phyloP scores from a whole-genome alignment of 2,888 invertebrate genomes.

The Drosophila sordidapex region DNA sequence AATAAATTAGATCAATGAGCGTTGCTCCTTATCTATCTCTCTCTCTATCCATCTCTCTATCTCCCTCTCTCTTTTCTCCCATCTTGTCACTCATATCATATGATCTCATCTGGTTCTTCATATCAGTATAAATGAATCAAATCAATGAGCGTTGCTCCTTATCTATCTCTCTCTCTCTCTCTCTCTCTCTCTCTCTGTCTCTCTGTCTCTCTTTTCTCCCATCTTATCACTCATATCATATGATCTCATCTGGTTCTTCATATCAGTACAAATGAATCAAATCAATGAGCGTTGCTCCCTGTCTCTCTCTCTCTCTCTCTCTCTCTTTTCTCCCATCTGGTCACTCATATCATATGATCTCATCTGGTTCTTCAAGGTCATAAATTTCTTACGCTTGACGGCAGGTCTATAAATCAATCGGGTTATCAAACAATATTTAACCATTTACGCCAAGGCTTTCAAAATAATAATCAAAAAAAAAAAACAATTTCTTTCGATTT shows the following conservation, averaged over 20 bases:
- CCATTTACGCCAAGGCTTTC: conserved; percentile 13
- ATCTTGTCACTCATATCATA: background rate
- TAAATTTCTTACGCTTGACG: background rate
- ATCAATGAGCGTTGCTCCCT: too few species aligned
- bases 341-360: background rate
- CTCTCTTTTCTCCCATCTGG: background rate
- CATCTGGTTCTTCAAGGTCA: background rate
- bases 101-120: background rate
- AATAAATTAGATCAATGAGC: background rate
- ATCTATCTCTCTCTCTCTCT: too few species aligned
- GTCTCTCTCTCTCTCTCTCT: background rate
- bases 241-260: too few species aligned
- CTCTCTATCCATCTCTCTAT: background rate
- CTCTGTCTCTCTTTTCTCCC: too few species aligned
- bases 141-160: too few species aligned
- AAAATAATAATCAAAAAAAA: conserved; percentile 3
- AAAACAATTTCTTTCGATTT: background rate
- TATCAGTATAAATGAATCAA: too few species aligned
- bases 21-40: background rate
- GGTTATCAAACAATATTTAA: conserved; percentile 6
- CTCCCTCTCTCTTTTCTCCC: background rate
- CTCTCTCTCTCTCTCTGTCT: too few species aligned
- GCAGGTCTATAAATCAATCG: conserved; percentile 5
- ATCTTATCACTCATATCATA: too few species aligned
- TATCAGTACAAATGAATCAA: too few species aligned